Percentiles rank a stretch among this genome's conserved stretches.
Evolutionary conservation across 64 coral and sea anemone genomes (phyloP).

Genomic region (Montipora cactus): DNA sequence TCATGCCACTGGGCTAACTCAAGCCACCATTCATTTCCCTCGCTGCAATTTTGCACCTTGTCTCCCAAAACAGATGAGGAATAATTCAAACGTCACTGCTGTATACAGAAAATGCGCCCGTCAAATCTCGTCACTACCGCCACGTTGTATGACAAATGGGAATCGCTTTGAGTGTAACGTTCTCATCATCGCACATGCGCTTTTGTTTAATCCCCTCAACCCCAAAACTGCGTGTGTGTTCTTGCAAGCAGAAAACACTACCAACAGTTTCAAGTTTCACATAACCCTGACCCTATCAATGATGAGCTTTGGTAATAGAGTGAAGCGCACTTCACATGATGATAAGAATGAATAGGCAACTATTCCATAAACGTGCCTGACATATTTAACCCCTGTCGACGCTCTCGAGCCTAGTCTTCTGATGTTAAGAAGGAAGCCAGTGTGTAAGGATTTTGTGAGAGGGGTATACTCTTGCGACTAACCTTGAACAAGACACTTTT

Average conservation of each 20-base stretch:
- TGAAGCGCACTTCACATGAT: neutral
- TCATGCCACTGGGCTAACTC: too few relatives aligned
- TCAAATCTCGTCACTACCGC: too few relatives aligned
- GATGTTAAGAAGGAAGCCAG: too few relatives aligned
- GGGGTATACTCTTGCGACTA: too few relatives aligned
- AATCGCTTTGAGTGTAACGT: too few relatives aligned
- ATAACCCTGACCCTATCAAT: neutral
- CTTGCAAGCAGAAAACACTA: neutral
- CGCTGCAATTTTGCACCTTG: too few relatives aligned
- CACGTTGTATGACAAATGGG: too few relatives aligned
- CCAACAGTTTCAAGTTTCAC: neutral
- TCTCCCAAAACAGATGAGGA: too few relatives aligned
- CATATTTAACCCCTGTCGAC: neutral
- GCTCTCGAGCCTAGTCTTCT: neutral
- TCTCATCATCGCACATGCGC: neutral
- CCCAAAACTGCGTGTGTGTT: conserved; percentile 30
- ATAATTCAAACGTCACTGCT: neutral
- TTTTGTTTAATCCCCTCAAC: neutral
- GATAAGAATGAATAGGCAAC: neutral
- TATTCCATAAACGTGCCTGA: neutral
- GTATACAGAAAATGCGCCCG: too few relatives aligned
- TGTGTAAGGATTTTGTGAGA: too few relatives aligned
- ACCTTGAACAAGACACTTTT: too few relatives aligned
- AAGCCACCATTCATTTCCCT: too few relatives aligned
- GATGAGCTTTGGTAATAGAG: conserved; percentile 19